Evolutionary conservation across 2,797 vertebrate species (phyloP).

Genomic region (Muscicapa comitata): DNA sequence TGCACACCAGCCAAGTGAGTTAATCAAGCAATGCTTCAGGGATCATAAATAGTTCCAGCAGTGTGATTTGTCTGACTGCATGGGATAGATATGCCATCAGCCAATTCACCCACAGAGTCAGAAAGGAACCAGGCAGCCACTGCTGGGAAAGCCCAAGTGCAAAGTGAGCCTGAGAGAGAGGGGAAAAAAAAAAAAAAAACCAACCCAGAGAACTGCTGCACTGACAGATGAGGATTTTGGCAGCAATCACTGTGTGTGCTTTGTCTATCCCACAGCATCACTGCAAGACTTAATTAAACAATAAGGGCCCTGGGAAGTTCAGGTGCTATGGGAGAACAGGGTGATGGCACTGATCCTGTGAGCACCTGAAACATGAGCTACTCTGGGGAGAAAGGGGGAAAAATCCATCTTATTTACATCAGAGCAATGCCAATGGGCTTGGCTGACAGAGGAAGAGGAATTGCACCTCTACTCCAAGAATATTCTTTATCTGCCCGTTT

Average conservation of each 20-base stretch:
- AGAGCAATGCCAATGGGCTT: neutral
- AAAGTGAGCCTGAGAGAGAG: neutral
- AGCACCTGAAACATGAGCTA: neutral
- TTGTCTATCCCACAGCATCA: neutral
- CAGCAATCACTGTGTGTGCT: neutral
- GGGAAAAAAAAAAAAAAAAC: neutral
- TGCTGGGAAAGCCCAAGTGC: neutral
- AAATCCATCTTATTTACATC: neutral
- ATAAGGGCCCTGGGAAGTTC: neutral
- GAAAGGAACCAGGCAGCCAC: neutral
- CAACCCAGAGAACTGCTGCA: accelerated
- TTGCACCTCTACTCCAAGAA: neutral
- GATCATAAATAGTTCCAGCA: neutral
- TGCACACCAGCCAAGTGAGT: neutral
- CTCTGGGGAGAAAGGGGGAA: neutral
- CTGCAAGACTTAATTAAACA: neutral
- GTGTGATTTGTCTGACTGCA: neutral
- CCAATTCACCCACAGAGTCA: neutral
- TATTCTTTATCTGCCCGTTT: neutral
- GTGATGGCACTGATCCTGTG: neutral
- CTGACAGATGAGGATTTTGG: neutral
- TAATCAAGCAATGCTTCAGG: neutral
- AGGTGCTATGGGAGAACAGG: neutral
- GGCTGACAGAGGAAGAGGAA: neutral
- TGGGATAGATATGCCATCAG: neutral